A percentile compares a stretch with the other conserved stretches of the same genome.
Evolutionary conservation across 2,888 invertebrate genomes (phyloP).

Genomic region (Eilema sororculum): DNA sequence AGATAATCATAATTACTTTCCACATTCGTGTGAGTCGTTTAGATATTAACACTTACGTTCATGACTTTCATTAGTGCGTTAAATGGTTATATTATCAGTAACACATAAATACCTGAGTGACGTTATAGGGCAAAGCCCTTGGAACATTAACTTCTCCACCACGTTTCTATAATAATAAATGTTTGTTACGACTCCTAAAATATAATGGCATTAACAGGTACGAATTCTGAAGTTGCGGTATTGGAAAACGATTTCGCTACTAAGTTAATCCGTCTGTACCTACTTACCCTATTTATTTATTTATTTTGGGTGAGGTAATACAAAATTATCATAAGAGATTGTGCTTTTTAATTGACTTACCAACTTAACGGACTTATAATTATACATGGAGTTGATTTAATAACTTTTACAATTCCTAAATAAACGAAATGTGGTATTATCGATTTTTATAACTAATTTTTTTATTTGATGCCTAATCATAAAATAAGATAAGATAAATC

Average conservation of each 20-base stretch:
- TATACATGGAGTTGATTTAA: neutral
- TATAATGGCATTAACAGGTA: slow-evolving; percentile 50
- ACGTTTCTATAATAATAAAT: slow-evolving; percentile 51
- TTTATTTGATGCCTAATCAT: too few relatives aligned
- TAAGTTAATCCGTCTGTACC: slow-evolving; percentile 5
- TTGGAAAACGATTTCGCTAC: slow-evolving; percentile 32
- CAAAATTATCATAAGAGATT: neutral
- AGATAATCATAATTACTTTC: slow-evolving; percentile 23
- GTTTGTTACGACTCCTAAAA: slow-evolving; percentile 43
- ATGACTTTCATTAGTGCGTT: slow-evolving; percentile 50
- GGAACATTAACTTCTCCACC: slow-evolving; percentile 58
- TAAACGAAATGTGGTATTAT: neutral
- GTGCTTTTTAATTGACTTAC: neutral
- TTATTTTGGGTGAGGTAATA: neutral
- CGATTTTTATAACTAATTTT: neutral
- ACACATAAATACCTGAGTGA: slow-evolving; percentile 56
- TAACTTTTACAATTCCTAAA: too few relatives aligned
- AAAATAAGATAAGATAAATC: too few relatives aligned
- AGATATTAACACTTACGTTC: slow-evolving; percentile 45
- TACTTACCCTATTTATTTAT: neutral
- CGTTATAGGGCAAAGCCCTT: slow-evolving; percentile 65
- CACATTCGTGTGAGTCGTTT: slow-evolving; percentile 34
- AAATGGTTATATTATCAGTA: slow-evolving; percentile 55
- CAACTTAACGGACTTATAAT: neutral
- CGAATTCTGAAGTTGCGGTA: slow-evolving; percentile 20